Conservation (phyloP, 2,888 invertebrate genomes). For the Liopterus haemorrhoidalis region DNA sequence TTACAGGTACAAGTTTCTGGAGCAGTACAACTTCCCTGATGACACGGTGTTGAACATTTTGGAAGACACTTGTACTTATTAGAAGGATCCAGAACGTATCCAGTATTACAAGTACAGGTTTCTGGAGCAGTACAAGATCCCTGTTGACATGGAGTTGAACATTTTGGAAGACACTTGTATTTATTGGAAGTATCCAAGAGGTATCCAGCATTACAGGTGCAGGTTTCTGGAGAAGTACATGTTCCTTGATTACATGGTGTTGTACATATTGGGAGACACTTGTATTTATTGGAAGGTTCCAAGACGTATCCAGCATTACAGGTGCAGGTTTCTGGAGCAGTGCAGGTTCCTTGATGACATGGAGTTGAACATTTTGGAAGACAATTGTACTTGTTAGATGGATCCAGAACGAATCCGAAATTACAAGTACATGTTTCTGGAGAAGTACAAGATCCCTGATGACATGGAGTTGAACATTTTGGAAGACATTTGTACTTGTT, state of each 20-base stretch:
- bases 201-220: conserved; percentile 51
- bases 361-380: conserved; percentile 39
- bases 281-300: conserved; percentile 22
- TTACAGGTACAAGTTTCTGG: conserved; percentile 47
- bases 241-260: conserved; percentile 36
- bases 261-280: conserved; percentile 36
- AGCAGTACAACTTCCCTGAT: conserved; percentile 39
- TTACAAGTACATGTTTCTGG: conserved; percentile 47
- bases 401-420: conserved; percentile 49
- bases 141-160: conserved; percentile 41
- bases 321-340: conserved; percentile 37
- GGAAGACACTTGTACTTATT: conserved; percentile 25
- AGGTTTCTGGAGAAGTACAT: conserved; percentile 40
- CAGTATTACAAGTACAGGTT: conserved; percentile 25
- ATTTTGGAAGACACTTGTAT: conserved; percentile 40
- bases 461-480: conserved; percentile 28
- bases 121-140: conserved; percentile 28
- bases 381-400: conserved; percentile 39
- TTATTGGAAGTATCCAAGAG: conserved; percentile 43
- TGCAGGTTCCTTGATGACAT: conserved; percentile 40
- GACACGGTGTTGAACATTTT: conserved; percentile 31
- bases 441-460: conserved; percentile 39
- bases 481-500: conserved; percentile 26
- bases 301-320: conserved; percentile 43
- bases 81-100: conserved; percentile 32